Evolutionary conservation across 2,797 vertebrate species (phyloP).

Genomic region (Heterohyrax brucei): DNA sequence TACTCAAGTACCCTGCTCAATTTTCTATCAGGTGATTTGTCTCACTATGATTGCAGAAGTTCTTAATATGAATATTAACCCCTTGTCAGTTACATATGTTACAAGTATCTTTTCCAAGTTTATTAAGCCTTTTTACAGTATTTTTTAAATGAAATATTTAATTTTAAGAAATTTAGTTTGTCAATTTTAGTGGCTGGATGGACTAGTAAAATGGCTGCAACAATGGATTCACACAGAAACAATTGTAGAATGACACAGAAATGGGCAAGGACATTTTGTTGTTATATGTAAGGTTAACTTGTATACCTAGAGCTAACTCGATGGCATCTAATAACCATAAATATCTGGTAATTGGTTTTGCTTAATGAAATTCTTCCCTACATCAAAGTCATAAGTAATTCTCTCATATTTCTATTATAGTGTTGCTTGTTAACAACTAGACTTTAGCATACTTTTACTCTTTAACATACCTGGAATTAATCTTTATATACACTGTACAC

Average conservation of each 20-base stretch:
- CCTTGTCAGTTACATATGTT: background rate
- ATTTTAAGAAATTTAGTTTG: conserved; percentile 26
- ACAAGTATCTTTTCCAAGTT: conserved; percentile 11
- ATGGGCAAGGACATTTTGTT: background rate
- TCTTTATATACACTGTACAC: background rate
- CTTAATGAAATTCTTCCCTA: conserved; percentile 47
- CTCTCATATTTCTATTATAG: conserved; percentile 5
- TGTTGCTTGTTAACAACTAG: conserved; percentile 43
- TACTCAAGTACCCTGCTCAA: background rate
- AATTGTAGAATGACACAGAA: background rate
- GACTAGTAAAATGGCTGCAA: background rate
- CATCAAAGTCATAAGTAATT: conserved; percentile 6
- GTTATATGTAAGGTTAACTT: background rate
- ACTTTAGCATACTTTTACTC: background rate
- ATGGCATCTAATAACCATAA: background rate
- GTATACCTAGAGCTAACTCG: background rate
- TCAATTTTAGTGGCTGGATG: background rate
- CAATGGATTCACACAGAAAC: background rate
- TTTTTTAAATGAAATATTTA: conserved; percentile 13
- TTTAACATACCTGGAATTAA: background rate
- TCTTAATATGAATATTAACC: background rate
- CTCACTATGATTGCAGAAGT: background rate
- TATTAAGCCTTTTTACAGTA: background rate
- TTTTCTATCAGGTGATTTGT: background rate
- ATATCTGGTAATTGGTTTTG: background rate